A percentile compares a stretch with the other conserved stretches of the same genome.
Evolutionary conservation across 2,888 invertebrate genomes (phyloP).

Genomic region (Cepaea hortensis): DNA sequence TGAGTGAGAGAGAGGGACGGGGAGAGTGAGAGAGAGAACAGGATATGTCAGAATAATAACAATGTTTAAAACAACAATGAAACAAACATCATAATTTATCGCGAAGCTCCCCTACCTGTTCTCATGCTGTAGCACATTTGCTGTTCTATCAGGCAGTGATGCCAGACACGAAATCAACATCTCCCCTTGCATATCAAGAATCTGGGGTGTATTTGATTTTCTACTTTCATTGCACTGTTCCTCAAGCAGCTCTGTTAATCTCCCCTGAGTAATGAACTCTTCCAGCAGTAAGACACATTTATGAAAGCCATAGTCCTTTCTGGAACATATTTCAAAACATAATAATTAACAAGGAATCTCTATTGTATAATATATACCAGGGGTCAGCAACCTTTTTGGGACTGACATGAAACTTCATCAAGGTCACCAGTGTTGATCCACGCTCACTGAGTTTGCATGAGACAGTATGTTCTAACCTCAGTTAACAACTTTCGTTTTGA

Average conservation of each 20-base stretch:
- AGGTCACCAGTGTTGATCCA: no score
- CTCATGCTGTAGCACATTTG: slow-evolving; percentile 67
- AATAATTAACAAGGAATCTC: no score
- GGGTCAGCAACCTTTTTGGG: no score
- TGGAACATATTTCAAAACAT: background rate
- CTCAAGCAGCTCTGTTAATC: slow-evolving; percentile 38
- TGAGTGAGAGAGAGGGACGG: no score
- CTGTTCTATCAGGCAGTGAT: slow-evolving; percentile 66
- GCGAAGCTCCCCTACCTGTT: slow-evolving; percentile 59
- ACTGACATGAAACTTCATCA: no score
- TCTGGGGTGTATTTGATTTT: background rate
- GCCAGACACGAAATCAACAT: slow-evolving; percentile 57
- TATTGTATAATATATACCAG: no score
- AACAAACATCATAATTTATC: background rate
- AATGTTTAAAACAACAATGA: background rate
- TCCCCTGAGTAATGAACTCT: slow-evolving; percentile 40
- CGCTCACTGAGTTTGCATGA: no score
- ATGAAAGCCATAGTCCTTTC: slow-evolving; percentile 48
- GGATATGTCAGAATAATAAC: background rate
- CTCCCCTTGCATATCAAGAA: slow-evolving; percentile 35
- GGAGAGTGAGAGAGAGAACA: background rate
- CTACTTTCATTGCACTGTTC: slow-evolving; percentile 22
- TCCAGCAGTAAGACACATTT: slow-evolving; percentile 46
- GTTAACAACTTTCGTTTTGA: no score
- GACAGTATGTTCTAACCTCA: no score